Conservation (phyloP, 2,113 vertebrate species). For the Apaloderma vittatum region DNA sequence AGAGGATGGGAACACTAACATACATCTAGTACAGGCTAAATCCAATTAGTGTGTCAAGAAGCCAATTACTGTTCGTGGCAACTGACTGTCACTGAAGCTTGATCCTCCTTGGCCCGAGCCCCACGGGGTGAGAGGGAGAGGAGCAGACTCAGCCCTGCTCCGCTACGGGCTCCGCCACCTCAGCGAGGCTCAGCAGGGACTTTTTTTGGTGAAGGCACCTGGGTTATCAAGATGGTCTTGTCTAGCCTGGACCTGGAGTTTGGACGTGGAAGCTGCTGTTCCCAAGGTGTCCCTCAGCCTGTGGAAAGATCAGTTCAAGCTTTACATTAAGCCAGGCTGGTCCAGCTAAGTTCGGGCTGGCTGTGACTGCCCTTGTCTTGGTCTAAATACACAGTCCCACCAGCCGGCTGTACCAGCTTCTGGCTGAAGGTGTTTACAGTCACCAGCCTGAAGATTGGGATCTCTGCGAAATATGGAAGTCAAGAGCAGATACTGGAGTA, state of each 20-base stretch:
- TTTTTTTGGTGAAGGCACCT: not conserved
- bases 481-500: not conserved
- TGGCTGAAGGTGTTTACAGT: not conserved
- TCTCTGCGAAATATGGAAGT: not conserved
- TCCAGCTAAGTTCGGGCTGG: not conserved
- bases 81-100: slow-evolving; percentile 28
- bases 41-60: slow-evolving; percentile 29
- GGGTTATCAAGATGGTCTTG: not conserved
- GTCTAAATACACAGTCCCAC: not conserved
- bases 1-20: not conserved
- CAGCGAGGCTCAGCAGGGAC: no score
- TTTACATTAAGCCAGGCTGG: not conserved
- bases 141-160: fast-evolving
- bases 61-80: slow-evolving; percentile 22
- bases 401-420: fast-evolving
- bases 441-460: not conserved
- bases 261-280: not conserved
- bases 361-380: not conserved
- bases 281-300: not conserved
- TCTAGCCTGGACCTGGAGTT: not conserved
- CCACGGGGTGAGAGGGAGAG: not conserved
- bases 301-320: not conserved
- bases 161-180: not conserved
- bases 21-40: not conserved
- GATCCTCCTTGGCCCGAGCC: not conserved